Base-by-base conservation (phyloP, 2,888 invertebrate genomes). In the Mythimna lalbum region DNA sequence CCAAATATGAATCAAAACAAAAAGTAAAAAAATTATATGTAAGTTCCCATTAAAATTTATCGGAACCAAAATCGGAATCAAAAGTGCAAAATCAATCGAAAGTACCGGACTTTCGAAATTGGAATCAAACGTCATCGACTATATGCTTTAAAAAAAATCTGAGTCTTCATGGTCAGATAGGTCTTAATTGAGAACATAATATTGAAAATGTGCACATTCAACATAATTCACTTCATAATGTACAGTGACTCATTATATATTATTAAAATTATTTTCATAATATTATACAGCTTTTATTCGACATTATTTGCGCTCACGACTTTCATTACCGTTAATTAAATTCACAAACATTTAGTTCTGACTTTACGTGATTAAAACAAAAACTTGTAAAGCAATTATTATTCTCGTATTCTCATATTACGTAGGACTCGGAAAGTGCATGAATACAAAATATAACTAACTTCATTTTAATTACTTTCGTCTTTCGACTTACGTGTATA, bases 341-440 rank as follows among this genome's bases (percentile, higher is more conserved):
- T 57, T 31, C 31, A 57, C 4, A 52, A 59, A 69, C 19, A 59
- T 27, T 43, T 59, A n/a, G 39, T 43, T 33, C 49, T 43, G 4
- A 23, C 4, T 52, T 69, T 6, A 43, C 59, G 43, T 70, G 33
- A 70, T 59, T 52, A 70, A 39, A 69, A 39, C n/a, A 36, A 49
- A 56, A 27, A 19, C 33, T 49, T 56, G 14, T 39, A 50, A n/a
- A 23, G 17, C 19, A 27, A 53, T 55, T 33, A 71, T 36, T 70
- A 55, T 47, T 39, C 36, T 6, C 2, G 12, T 31, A 49, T 55
- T 62, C 19, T 47, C 33, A 63, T 33, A 53, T 47, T 53, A 55
- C 19, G n/a, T 7, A 3, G 14, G 23, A 53, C 27, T 52, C 36
- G 21, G 10, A 21, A 57, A 43, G 23, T 59, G 39, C 57, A 50